Evolutionary conservation across 2,888 invertebrate species (phyloP).

Genomic region (Hesperia comma): DNA sequence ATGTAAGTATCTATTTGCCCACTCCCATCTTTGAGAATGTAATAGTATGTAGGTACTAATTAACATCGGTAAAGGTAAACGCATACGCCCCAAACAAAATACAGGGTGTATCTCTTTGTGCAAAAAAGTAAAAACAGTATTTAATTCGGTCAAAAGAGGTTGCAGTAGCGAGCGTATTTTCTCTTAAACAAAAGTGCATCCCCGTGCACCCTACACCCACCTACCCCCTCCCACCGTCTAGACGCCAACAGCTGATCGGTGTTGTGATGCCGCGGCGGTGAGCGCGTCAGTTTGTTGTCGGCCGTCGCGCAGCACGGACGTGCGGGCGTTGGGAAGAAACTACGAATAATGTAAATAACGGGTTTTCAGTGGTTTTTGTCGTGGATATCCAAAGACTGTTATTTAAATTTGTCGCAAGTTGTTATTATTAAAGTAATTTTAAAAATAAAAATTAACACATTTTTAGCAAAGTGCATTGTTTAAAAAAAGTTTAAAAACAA

Average conservation of each 20-base stretch:
- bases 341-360: neutral
- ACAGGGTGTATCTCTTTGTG: neutral
- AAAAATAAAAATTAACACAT: too few relatives aligned
- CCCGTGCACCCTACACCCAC: conserved; percentile 5
- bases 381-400: too few relatives aligned
- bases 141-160: neutral
- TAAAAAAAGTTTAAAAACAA: too few relatives aligned
- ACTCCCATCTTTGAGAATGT: too few relatives aligned
- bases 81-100: neutral
- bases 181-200: conserved; percentile 12
- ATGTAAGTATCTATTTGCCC: too few relatives aligned
- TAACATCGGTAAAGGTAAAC: too few relatives aligned
- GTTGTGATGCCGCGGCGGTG: conserved; percentile 35
- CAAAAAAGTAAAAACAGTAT: neutral
- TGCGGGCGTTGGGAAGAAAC: neutral
- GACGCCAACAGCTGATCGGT: conserved; percentile 46
- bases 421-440: too few relatives aligned
- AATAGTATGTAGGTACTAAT: too few relatives aligned
- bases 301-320: conserved; percentile 45
- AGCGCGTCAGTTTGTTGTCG: conserved; percentile 44
- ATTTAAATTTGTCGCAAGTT: too few relatives aligned
- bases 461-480: too few relatives aligned
- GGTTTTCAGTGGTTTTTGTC: too few relatives aligned
- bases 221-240: conserved; percentile 35
- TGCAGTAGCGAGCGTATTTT: neutral